These are phyloP conservation scores for Cebus imitator DNA, from an alignment of 2,113 vertebrate genomes.

Conservation along the genomic window DNA sequence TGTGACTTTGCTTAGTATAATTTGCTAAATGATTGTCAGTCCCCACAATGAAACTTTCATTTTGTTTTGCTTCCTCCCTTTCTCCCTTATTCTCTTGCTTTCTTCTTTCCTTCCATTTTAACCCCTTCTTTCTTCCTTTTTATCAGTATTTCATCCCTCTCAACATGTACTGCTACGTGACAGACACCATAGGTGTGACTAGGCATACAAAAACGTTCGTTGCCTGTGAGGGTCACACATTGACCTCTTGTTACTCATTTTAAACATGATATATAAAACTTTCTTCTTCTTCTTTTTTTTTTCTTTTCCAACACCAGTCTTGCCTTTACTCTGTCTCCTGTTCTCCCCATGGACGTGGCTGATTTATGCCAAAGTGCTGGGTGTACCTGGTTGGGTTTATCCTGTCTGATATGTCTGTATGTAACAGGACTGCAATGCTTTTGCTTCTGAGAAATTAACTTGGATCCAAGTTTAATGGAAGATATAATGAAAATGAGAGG, in stretches of 20 bases:
- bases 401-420: background rate
- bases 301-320: background rate
- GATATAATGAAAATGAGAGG: background rate
- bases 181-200: background rate
- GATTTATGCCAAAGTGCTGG: background rate
- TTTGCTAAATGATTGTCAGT: background rate
- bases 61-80: background rate
- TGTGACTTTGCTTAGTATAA: background rate
- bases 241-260: background rate
- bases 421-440: background rate
- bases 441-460: background rate
- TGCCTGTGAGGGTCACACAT: background rate
- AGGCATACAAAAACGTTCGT: background rate
- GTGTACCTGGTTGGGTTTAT: background rate
- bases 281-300: background rate
- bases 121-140: background rate
- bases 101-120: rapidly evolving
- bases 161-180: background rate
- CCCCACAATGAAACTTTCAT: background rate
- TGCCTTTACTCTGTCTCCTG: background rate
- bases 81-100: background rate
- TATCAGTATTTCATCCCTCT: background rate
- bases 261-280: background rate
- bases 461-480: background rate
- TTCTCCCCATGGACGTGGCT: background rate